A percentile compares a stretch with the other conserved stretches of the same genome.
These are phyloP conservation scores for Tychaedon coryphoeus DNA, from an alignment of 2,113 vertebrate species.

Conservation along the genomic window DNA sequence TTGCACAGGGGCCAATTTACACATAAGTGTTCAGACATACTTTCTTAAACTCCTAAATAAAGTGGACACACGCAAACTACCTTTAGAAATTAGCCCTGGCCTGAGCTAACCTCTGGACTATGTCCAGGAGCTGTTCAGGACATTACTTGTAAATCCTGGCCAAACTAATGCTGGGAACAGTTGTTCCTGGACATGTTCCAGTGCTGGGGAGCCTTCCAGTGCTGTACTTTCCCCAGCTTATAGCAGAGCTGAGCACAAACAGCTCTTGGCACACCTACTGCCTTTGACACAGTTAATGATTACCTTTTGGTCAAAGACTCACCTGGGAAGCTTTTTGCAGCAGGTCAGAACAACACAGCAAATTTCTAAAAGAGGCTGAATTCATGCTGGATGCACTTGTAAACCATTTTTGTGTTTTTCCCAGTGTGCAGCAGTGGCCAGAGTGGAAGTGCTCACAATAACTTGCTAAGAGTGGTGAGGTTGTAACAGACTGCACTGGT, in stretches of 20 bases:
- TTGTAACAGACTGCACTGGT: neutral
- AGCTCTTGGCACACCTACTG: neutral
- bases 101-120: neutral
- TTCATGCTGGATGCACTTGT: neutral
- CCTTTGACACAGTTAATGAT: constrained; percentile 24
- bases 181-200: neutral
- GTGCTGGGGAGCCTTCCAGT: neutral
- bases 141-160: neutral
- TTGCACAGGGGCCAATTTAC: neutral
- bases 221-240: neutral
- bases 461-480: neutral
- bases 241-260: neutral
- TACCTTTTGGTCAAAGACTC: neutral
- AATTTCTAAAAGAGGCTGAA: neutral
- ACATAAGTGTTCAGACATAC: neutral
- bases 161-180: neutral
- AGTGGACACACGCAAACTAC: neutral
- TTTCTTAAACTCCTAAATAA: neutral
- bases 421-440: neutral
- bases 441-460: neutral
- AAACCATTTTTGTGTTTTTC: neutral
- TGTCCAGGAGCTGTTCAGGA: neutral
- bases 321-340: neutral
- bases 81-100: neutral
- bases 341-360: neutral